Conservation (phyloP, 1,140 invertebrate species). For the Dysdera silvatica region DNA sequence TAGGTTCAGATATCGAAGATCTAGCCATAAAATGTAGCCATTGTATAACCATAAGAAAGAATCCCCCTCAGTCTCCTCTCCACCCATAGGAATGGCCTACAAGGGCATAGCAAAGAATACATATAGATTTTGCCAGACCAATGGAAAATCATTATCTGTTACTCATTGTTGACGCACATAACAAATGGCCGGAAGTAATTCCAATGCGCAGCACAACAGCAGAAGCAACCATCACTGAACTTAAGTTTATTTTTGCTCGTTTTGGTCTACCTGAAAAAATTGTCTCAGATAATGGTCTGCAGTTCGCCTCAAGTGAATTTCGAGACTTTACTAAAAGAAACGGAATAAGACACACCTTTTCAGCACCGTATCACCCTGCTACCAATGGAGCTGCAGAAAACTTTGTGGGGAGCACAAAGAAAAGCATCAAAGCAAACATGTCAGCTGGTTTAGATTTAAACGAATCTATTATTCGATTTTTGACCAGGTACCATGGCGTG, state of each 20-base stretch:
- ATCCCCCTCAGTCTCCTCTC: too few relatives aligned
- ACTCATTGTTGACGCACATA: conserved; percentile 7
- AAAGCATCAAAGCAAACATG: too few relatives aligned
- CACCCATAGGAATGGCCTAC: neutral
- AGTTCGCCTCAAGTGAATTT: conserved; percentile 39
- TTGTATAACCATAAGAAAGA: too few relatives aligned
- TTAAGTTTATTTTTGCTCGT: conserved; percentile 19
- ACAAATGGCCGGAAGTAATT: conserved; percentile 9
- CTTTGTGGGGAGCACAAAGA: neutral
- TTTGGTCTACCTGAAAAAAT: conserved; percentile 40
- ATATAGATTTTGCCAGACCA: conserved; percentile 5
- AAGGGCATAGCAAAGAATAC: neutral
- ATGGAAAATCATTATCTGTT: conserved; percentile 1
- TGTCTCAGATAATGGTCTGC: conserved; percentile 43
- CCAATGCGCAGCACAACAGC: neutral
- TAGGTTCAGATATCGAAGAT: too few relatives aligned
- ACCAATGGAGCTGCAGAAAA: conserved; percentile 37
- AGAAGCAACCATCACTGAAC: neutral
- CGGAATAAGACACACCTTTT: conserved; percentile 32
- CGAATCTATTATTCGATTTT: too few relatives aligned
- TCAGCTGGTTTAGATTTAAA: too few relatives aligned
- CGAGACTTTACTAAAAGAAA: neutral
- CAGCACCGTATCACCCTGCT: conserved; percentile 35
- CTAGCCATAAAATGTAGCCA: too few relatives aligned
- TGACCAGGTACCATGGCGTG: too few relatives aligned